phyloP scores from a whole-genome alignment of 2,113 vertebrate species.

The Corythaixoides concolor region DNA sequence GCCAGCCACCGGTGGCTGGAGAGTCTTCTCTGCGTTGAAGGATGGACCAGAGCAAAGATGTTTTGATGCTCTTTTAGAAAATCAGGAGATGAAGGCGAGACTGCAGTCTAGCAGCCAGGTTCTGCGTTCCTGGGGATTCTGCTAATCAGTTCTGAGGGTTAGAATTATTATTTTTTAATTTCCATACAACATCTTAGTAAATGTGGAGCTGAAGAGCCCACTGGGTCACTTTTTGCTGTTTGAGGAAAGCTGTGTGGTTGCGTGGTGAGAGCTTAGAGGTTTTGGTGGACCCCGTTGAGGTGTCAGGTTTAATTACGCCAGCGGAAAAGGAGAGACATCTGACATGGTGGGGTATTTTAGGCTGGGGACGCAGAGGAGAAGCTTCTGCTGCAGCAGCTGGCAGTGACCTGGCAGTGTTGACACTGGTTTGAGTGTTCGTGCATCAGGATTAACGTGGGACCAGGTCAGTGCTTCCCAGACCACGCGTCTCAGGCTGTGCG shows the following conservation, averaged over 20 bases:
- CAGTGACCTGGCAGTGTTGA: not conserved
- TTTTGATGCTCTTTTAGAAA: not conserved
- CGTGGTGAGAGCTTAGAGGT: not conserved
- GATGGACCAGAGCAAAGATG: not conserved
- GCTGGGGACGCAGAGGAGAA: not conserved
- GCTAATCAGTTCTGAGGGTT: not conserved
- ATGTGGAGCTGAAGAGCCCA: not conserved
- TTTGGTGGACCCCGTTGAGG: not conserved
- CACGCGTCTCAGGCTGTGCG: accelerated
- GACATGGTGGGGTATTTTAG: not conserved
- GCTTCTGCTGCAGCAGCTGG: not conserved
- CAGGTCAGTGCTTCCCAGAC: accelerated
- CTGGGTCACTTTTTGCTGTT: accelerated
- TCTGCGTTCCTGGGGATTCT: not conserved
- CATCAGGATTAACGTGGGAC: not conserved
- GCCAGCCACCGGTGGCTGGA: not conserved
- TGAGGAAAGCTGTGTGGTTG: not conserved
- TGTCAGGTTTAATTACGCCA: not conserved
- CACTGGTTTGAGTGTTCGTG: not conserved
- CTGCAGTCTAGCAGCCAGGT: not conserved
- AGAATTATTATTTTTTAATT: not conserved
- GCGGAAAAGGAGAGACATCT: not conserved
- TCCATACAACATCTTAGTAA: not conserved
- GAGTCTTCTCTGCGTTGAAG: not conserved
- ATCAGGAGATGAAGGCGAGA: not conserved